Evolutionary conservation across 2,888 invertebrate species (phyloP), one percentile per base, ranked within the genome.

Genomic region (Troglohyphantes excavatus): DNA sequence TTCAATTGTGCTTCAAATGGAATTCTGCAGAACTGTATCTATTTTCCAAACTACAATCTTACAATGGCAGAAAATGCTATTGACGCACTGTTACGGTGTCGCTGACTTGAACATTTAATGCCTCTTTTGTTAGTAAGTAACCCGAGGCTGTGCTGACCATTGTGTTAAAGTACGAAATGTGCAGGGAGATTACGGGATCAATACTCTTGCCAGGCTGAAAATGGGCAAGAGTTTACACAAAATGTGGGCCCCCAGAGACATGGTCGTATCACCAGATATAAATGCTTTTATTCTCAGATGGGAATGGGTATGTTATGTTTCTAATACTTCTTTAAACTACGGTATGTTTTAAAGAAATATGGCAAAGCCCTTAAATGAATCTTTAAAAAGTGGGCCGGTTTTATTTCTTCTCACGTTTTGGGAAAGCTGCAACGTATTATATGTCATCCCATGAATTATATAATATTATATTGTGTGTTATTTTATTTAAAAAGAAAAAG

Each of bases 101-200:
- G 19, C 81, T 70, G 81, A 81, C 81, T 81, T 68, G 53, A 23
- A 29, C 53, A 53, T 81, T 81, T 81, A 79, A 81, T 67, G 81
- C 33, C 53, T 21, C 81, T 81, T 81, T 70, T 70, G 59, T 81
- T 67, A 21, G 33, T 13, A 59, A 59, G 81, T 70, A 59, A 29
- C 81, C 68, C n/a, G 33, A 46, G 81, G 81, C 81, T 21, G 53
- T n/a, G 53, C 53, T 53, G 53, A 53, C 68, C 70, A 70, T 53
- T 81, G 70, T 70, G 79, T 79, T 27, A 53, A 26, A 29, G 59
- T 53, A 21, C 27, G 33, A 21, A 39, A 39, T 13, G 26, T 29
- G 33, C 27, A 2, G 33, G 0, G 78, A 65, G 67, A 59, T 19
- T 46, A 67, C 59, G 33, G 29, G 67, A 81, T 81, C 81, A 70